Evolutionary conservation across 2,797 vertebrate genomes (phyloP), one percentile per base, ranked within the genome.

Genomic region (Lepilemur septentrionalis): DNA sequence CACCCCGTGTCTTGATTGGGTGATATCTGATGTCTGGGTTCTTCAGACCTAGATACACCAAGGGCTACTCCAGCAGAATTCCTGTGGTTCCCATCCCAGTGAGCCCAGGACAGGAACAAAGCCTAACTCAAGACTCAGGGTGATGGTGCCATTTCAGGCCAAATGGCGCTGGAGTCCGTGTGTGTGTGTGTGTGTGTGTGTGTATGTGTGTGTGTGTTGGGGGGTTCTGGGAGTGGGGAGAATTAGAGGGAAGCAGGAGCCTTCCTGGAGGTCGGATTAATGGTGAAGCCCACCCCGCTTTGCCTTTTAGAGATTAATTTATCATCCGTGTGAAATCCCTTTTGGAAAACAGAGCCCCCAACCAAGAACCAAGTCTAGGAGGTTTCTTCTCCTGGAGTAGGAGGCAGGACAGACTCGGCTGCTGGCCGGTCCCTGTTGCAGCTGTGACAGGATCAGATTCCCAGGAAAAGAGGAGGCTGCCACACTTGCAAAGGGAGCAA

Each of bases 401-500:
- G 25, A 65, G 75, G 82, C 89, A n/a, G 38, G 69, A 75, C 63
- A 70, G 41, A 25, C 72, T 22, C 1, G 28, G 70, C 75, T 52
- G 35, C 59, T 7, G 5, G 59, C 46, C 7, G 10, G 76, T 86
- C n/a, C 52, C 55, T 1, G 2, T 20, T 10, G 76, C 75, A 82
- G 83, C 84, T 67, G 91, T 30, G 91, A 32, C 9, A 8, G 73
- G 76, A 94, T 93, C 92, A 32, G 84, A 92, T 94, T 97, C 92
- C 94, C 86, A 23, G 91, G 76, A 78, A 32, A 73, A 73, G 43
- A 82, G 63, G 78, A 73, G 81, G 55, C 61, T 82, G 65, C 61
- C 81, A 28, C 89, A 57, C 84, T 94, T 75, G 43, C 43, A 63
- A 80, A 91, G 50, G 18, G 41, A 69, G 81, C 75, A 76, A 50